Evolutionary conservation across 1,140 invertebrate genomes (phyloP), one percentile per base, ranked within the genome.

Genomic region (Ectropis grisescens): DNA sequence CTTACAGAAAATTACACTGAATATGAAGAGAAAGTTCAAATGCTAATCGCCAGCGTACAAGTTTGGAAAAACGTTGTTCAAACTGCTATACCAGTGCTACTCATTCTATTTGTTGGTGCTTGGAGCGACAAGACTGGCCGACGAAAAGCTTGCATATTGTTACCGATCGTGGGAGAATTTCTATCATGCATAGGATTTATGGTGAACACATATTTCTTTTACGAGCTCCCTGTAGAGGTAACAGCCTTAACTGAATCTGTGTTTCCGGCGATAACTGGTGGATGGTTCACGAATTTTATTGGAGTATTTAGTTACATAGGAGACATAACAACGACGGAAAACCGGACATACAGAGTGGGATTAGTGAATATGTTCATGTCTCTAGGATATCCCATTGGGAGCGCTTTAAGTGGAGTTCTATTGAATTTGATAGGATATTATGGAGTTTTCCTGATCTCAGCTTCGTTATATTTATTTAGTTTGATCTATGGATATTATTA

Each of bases 281-380:
- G 93, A 1, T 93, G 90, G 88, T 92, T 93, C 48, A 93, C 91
- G 6, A 91, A 94, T 84, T 89, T 95, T 46, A 93, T 96, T 85
- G 91, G 91, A 8, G 88, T 92, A n/a, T 96, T 95, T 66, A 95
- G 93, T 62, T 96, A 95, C 55, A 91, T 96, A 11, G 90, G 89
- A 12, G 93, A 96, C 58, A 89, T 94, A n/a, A 94, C 93, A 0
- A 88, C 88, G 1, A 84, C 88, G 19, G 88, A 92, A 59, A 89
- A 88, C 11, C 85, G 93, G 39, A 96, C 94, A 0, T 82, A 92
- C 3, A 76, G 93, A 45, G 91, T 96, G 14, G 93, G 92, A 2
- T 88, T 95, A n/a, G 88, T 93, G 37, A 96, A 92, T 66, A 85
- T 93, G 2, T 91, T 91, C 49, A 88, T 91, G 56, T 91, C 90